Evolutionary conservation across 1,140 invertebrate species (phyloP), one percentile per base, ranked within the genome.

Genomic region (Periplaneta americana): DNA sequence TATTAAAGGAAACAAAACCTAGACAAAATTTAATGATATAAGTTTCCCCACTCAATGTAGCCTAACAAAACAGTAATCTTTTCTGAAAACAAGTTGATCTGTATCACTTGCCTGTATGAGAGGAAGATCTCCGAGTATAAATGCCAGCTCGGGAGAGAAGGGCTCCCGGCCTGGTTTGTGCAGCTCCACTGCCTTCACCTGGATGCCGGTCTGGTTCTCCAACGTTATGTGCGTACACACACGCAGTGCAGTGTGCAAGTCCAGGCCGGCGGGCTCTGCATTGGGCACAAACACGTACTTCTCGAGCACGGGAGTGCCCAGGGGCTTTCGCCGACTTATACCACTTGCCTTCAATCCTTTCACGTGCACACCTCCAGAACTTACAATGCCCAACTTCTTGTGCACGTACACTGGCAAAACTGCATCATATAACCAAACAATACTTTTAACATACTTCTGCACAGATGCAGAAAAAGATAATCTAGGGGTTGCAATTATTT

Each of bases 111-210:
- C 90, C 48, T 88, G 85, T 10, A 95, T 88, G 17, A 90, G 82
- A 17, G 91, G 90, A 1, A 87, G 48, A 78, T 87, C 86, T 31
- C 83, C 84, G 18, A 87, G 82, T 5, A 83, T 78, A 39, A 83
- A 36, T 32, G 82, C 78, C 28, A 87, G 82, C 87, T 80, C 90
- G 82, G 10, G 88, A 84, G 10, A 83, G 83, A 79, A 88, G 84
- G 34, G 87, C 84, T 75, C 90, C 88, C n/a, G 91, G 89, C 83
- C 91, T 88, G 82, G 74, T 34, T 83, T 75, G 90, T 2, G 91
- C 82, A 3, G 91, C 83, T 87, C 98, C 96, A 8, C 96, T 88
- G 93, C 90, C 84, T 94, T 95, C 0, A 98, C 88, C 87, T 94
- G 95, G 32, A 91, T 89, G 0, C 87, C 88, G 34, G 90, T 86